These are phyloP conservation scores for Aepyceros melampus DNA, from an alignment of 2,113 vertebrate species.

Conservation along the genomic window DNA sequence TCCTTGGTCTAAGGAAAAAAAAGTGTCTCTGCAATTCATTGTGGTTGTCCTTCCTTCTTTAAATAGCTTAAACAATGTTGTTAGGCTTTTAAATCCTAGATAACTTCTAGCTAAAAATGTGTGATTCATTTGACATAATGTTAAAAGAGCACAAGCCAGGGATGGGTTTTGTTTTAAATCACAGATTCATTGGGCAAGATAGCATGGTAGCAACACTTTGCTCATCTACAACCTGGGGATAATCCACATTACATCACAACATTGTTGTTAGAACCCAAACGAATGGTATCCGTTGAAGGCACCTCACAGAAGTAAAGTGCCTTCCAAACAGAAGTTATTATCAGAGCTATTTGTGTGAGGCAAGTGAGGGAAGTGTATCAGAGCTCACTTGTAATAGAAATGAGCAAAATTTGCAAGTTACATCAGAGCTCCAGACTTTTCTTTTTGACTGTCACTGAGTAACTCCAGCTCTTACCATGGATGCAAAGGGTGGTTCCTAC, in stretches of 20 bases:
- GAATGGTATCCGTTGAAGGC: not conserved
- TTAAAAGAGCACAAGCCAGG: not conserved
- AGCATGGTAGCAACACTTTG: not conserved
- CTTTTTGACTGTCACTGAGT: not conserved
- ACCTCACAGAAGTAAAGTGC: not conserved
- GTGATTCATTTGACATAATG: not conserved
- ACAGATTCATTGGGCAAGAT: not conserved
- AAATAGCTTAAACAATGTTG: not conserved
- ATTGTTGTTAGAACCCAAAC: not conserved
- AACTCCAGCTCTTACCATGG: not conserved
- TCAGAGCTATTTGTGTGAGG: not conserved
- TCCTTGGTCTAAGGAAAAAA: not conserved
- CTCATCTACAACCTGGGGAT: not conserved
- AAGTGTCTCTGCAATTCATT: not conserved
- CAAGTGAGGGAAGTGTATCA: not conserved
- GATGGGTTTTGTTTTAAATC: not conserved
- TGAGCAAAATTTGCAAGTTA: not conserved
- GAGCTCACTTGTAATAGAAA: not conserved
- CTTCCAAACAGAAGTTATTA: not conserved
- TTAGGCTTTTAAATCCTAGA: not conserved
- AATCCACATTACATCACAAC: not conserved
- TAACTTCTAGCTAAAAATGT: not conserved
- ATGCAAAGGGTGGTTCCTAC: not conserved
- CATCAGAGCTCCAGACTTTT: not conserved
- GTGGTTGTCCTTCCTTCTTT: not conserved